Evolutionary conservation across 2,888 invertebrate species (phyloP), one percentile per base, ranked within the genome.

Genomic region (Barypeithes pellucidus): DNA sequence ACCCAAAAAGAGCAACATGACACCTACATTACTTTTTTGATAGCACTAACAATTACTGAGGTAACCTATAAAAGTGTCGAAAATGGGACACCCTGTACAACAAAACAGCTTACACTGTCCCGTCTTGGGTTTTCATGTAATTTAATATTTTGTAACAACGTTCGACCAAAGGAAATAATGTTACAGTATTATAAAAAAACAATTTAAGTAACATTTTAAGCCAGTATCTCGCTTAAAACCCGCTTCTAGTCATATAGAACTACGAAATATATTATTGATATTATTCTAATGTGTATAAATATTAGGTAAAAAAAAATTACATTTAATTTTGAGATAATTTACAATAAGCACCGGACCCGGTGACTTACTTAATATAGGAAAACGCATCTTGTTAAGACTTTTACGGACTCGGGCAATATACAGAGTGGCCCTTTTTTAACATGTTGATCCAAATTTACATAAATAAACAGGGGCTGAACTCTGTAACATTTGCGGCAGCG

Each of bases 261-360:
- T 63, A 69, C 59, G 60, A 66, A 72, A 66, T 65, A 71, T 62
- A 18, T 57, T 67, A 67, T 59, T 67, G 72, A 72, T 72, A 72
- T 67, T 72, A 72, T 43, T 71, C 65, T 59, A 65, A 66, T 67
- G 45, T 72, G 36, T 54, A 54, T 36, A 66, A 43, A 22, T 18
- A 39, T 54, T 54, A 67, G 41, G 33, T 50, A 60, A 60, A 29
- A n/a, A 57, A 24, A 67, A 71, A 43, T 50, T 60, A 59, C 45
- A 72, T 72, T 72, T 72, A 72, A 67, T 72, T 72, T 72, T 72
- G 72, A 67, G 67, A 72, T 70, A 63, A 70, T 70, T 70, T 62
- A 68, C 68, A 67, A 45, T 67, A 43, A 54, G 29, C 20, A 47
- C 47, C 33, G n/a, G 18, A 33, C 33, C 18, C 12, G 16, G 33